Evolutionary conservation across 2,113 vertebrate genomes (phyloP).

Genomic region (Corvus cornix): DNA sequence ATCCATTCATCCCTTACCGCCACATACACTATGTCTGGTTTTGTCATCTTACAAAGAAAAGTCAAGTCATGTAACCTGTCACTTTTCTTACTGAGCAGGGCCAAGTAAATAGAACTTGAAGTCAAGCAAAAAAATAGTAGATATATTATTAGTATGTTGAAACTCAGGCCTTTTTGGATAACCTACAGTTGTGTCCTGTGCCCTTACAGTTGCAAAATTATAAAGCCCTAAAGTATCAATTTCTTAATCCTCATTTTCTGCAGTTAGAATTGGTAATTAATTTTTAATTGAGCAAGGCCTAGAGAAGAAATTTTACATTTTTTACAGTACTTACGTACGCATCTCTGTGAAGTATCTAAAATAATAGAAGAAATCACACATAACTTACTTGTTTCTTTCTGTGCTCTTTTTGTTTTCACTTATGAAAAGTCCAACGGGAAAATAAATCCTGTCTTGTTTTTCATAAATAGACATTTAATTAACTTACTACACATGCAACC

Average conservation of each 20-base stretch:
- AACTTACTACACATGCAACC: neutral
- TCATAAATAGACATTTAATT: neutral
- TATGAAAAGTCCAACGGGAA: neutral
- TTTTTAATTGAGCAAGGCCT: neutral
- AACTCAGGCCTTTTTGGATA: neutral
- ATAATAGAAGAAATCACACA: neutral
- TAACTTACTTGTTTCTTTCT: neutral
- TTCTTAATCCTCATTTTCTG: neutral
- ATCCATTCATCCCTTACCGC: neutral
- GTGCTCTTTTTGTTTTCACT: neutral
- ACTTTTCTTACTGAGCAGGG: neutral
- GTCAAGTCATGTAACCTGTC: neutral
- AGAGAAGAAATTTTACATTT: neutral
- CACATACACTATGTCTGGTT: fast-evolving
- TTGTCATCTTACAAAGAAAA: neutral
- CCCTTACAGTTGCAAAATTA: neutral
- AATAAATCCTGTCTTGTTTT: neutral
- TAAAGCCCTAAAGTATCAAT: neutral
- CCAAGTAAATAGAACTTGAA: neutral
- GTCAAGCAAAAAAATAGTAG: neutral
- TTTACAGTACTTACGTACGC: neutral
- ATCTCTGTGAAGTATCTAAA: neutral
- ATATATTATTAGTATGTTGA: neutral
- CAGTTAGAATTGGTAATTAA: neutral
- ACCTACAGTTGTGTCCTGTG: neutral